These are phyloP conservation scores for Contarinia nasturtii DNA, from an alignment of 1,140 invertebrate genomes.

Conservation along the genomic window DNA sequence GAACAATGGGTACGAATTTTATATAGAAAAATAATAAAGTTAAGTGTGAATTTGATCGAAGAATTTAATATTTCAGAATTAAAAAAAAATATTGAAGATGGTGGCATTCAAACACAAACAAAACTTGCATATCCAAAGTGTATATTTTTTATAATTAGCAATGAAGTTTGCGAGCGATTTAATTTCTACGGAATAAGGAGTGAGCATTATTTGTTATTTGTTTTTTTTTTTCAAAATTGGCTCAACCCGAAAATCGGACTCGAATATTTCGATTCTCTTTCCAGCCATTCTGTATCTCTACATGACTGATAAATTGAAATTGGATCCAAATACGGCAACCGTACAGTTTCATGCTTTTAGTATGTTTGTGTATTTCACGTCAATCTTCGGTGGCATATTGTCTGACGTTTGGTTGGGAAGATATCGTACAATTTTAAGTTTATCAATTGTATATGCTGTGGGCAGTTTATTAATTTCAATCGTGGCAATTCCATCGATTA, in stretches of 20 bases:
- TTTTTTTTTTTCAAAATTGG: background rate
- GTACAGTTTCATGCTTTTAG: constrained; percentile 56
- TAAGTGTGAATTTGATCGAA: too few species aligned
- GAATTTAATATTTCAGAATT: too few species aligned
- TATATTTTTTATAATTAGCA: constrained; percentile 61
- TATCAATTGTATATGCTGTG: constrained; percentile 54
- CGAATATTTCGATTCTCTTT: constrained; percentile 7
- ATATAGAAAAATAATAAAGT: too few species aligned
- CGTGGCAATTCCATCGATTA: constrained; percentile 27
- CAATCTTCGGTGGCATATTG: constrained; percentile 53
- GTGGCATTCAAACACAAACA: background rate
- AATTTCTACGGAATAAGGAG: constrained; percentile 70
- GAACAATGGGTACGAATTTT: too few species aligned
- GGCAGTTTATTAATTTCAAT: constrained; percentile 53
- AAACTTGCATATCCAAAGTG: constrained; percentile 39
- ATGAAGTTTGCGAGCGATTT: constrained; percentile 77
- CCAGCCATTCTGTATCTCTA: constrained; percentile 53
- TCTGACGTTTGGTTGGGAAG: constrained; percentile 58
- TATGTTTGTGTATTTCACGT: constrained; percentile 57
- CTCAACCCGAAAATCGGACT: background rate
- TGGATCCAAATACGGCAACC: constrained; percentile 40
- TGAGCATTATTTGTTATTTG: constrained; percentile 24
- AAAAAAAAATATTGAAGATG: too few species aligned
- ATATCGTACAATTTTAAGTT: constrained; percentile 54
- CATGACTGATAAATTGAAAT: constrained; percentile 38